Conservation (phyloP, 2,797 vertebrate genomes). For the Acanthornis magna region DNA sequence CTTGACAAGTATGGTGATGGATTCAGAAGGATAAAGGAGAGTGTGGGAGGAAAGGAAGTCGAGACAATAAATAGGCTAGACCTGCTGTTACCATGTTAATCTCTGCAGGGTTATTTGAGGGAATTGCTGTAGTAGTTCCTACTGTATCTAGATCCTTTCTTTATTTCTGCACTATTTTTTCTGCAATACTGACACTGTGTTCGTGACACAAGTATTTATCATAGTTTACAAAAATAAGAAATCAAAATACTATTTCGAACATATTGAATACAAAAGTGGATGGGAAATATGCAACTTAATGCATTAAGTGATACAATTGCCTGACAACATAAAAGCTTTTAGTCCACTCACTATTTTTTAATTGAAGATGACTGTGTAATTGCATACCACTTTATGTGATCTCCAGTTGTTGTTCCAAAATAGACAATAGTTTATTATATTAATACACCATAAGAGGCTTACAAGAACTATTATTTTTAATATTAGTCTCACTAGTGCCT, state of each 20-base stretch:
- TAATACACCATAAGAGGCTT: conserved; percentile 27
- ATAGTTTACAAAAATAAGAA: neutral
- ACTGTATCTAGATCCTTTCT: neutral
- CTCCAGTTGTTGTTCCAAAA: conserved; percentile 32
- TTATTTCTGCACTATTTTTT: neutral
- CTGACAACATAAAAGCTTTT: neutral
- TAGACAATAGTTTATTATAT: neutral
- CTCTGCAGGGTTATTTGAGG: conserved; percentile 16
- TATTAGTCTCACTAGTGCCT: neutral
- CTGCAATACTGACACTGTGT: neutral
- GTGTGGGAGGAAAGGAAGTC: conserved; percentile 59
- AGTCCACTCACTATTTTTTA: neutral
- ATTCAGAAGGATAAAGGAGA: conserved; percentile 55
- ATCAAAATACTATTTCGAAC: neutral
- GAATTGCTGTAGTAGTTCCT: neutral
- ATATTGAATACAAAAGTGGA: neutral
- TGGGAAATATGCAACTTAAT: neutral
- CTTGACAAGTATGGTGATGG: conserved; percentile 40
- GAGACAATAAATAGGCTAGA: conserved; percentile 42
- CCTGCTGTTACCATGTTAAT: conserved; percentile 56
- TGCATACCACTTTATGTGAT: neutral
- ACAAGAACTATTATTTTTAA: conserved; percentile 17
- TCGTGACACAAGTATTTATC: neutral
- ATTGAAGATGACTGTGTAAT: conserved; percentile 2
- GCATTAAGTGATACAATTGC: neutral